A percentile compares a stretch with the other conserved stretches of the same genome.
Evolutionary conservation across 1,140 invertebrate species (phyloP).

Genomic region (Hormaphis cornu): DNA sequence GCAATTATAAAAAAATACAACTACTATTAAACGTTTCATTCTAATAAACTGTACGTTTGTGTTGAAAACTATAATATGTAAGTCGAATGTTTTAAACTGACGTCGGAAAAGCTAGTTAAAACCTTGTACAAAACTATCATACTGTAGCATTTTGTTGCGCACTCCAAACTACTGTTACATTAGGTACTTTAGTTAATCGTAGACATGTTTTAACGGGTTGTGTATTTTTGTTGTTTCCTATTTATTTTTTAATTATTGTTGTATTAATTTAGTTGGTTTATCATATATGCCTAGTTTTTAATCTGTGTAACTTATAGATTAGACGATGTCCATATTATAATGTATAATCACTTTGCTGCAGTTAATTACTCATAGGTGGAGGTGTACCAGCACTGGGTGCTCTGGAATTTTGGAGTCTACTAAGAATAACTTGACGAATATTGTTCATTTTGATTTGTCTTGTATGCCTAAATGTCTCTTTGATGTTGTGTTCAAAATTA

Average conservation of each 20-base stretch:
- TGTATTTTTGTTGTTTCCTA: background rate
- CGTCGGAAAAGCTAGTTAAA: background rate
- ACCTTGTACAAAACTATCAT: too few species aligned
- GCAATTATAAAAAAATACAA: background rate
- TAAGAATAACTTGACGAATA: background rate
- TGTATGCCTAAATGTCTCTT: background rate
- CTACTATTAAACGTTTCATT: background rate
- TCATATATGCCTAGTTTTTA: background rate
- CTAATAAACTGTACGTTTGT: background rate
- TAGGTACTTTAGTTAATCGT: background rate
- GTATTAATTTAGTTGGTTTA: background rate
- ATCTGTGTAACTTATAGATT: background rate
- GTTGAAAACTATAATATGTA: background rate
- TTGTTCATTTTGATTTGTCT: background rate
- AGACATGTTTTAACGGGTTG: background rate
- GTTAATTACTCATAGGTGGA: background rate
- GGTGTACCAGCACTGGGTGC: background rate
- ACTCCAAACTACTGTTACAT: background rate
- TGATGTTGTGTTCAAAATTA: background rate
- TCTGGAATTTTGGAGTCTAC: background rate
- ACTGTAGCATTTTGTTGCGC: background rate
- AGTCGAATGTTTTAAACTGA: background rate
- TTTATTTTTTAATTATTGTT: background rate
- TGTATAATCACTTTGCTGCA: too few species aligned
- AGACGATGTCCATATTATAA: background rate